Percentiles rank a stretch among this genome's conserved stretches.
These are phyloP conservation scores for Subanguina moxae DNA, from an alignment of 1,140 invertebrate species.

Conservation along the genomic window DNA sequence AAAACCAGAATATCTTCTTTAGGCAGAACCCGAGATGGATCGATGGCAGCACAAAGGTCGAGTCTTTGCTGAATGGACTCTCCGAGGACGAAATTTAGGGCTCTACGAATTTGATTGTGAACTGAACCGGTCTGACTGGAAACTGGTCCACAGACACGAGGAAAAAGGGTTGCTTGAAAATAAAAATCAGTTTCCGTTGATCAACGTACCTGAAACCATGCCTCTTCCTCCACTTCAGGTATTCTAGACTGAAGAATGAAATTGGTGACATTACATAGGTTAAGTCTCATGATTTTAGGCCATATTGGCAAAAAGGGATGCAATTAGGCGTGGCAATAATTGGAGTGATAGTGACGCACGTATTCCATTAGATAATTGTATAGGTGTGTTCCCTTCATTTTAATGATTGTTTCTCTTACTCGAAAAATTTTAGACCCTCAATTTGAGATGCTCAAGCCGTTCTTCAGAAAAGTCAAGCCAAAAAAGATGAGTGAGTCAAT, in stretches of 20 bases:
- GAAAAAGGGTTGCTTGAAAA: conserved; percentile 42
- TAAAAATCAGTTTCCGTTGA: conserved; percentile 30
- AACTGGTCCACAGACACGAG: conserved; percentile 56
- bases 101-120: conserved; percentile 54
- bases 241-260: not conserved
- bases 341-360: conserved; percentile 21
- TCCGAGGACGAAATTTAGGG: conserved; percentile 50
- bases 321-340: conserved; percentile 27
- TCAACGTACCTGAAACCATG: conserved; percentile 47
- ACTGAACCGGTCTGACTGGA: conserved; percentile 57
- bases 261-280: not conserved
- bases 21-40: conserved; percentile 57
- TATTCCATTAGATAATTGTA: conserved; percentile 44
- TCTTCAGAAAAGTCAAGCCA: conserved; percentile 45
- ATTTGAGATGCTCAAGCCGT: conserved; percentile 43
- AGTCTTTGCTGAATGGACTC: conserved; percentile 56
- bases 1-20: conserved; percentile 13
- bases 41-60: conserved; percentile 52
- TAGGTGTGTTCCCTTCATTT: conserved; percentile 4
- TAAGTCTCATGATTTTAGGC: conserved; percentile 31
- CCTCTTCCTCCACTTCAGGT: conserved; percentile 57
- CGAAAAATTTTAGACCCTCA: conserved; percentile 39
- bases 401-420: too few species aligned
- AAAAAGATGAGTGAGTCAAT: not conserved
- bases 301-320: conserved; percentile 37